Percentiles rank a stretch among this genome's conserved stretches.
Conservation (phyloP, 2,797 vertebrate genomes). For the Cercopithecus mitis region DNA sequence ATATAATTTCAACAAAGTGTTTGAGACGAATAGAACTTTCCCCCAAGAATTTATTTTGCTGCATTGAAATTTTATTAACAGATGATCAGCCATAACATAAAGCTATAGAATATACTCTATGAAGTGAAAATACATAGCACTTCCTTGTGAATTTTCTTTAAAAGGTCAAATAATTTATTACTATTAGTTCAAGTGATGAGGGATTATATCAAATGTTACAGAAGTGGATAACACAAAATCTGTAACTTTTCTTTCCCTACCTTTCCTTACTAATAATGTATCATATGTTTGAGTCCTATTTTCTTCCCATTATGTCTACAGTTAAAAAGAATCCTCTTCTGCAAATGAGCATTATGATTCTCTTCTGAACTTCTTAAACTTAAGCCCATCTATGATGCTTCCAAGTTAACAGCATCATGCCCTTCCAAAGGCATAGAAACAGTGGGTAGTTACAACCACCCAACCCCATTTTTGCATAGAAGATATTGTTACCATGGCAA, state of each 20-base stretch:
- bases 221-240: not conserved
- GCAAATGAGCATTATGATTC: not conserved
- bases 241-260: not conserved
- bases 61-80: not conserved
- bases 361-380: not conserved
- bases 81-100: not conserved
- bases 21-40: constrained; percentile 41
- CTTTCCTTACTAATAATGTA: not conserved
- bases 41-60: not conserved
- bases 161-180: not conserved
- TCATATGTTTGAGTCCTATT: not conserved
- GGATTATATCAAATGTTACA: not conserved
- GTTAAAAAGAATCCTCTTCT: not conserved
- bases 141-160: not conserved
- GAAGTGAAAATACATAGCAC: not conserved
- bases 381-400: not conserved
- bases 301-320: not conserved
- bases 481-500: constrained; percentile 67
- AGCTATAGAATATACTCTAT: not conserved
- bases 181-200: not conserved
- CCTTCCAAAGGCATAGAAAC: constrained; percentile 4
- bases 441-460: constrained; percentile 8
- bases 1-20: not conserved
- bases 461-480: constrained; percentile 25
- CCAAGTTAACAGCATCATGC: not conserved